Base-by-base conservation (phyloP, 1,140 invertebrate species). In the Aphidius gifuensis region DNA sequence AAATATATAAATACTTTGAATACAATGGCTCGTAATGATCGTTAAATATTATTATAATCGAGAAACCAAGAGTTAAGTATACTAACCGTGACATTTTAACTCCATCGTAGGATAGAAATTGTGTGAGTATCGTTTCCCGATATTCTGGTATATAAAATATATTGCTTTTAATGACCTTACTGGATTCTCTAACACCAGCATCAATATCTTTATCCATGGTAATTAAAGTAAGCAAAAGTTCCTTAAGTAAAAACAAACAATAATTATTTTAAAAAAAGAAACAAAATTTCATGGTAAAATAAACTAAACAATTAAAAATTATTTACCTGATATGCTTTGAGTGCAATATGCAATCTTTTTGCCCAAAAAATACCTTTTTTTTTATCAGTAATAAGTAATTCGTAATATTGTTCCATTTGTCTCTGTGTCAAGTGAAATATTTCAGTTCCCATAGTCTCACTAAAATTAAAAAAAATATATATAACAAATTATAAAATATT, bases 71-170 rank as follows among this genome's bases (percentile, higher is more conserved):
- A 62, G 61, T 56, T 62, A 50, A 62, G 54, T 16, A 66, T 68
- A 82, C 82, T 78, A 77, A 92, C 90, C 86, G 89, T 55, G 94
- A 92, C 86, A 96, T 92, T 82, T 92, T 93, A 58, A 85, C 80
- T 73, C 93, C 89, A 77, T 97, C 89, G 81, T 89, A 98, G 66
- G 86, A 88, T 43, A 91, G 81, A 65, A 97, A 79, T 58, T 93
- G 85, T 47, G 85, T 85, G 40, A 96, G 78, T 71, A 96, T 86
- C 68, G 96, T 88, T 78, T 98, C 96, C 64, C 96, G 85, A 81
- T 97, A 98, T 79, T 98, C 96, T 62, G 92, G 83, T 9, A 96
- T 89, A 78, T 98, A 97, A 80, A 97, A 97, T 65, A 98, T 87
- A 80, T 94, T 92, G 74, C 90, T 91, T 80, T 96, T 93, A 65